Conservation (phyloP, 2,888 invertebrate species). For the Sisyra nigra region DNA sequence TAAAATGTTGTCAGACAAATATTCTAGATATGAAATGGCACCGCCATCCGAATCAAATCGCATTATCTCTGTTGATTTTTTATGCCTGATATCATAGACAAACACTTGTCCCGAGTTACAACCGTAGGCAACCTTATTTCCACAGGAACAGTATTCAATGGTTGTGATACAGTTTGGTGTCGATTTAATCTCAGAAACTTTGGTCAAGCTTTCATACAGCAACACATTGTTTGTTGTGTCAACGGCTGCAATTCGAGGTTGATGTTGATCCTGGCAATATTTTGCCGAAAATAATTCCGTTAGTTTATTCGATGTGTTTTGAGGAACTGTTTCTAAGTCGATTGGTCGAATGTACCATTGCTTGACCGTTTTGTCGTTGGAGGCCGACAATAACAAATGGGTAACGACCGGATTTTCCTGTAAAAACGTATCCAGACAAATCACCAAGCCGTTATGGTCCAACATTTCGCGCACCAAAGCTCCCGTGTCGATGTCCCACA, state of each 20-base stretch:
- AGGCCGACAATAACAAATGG: conserved; percentile 17
- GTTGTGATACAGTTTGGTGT: not conserved
- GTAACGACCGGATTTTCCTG: conserved; percentile 16
- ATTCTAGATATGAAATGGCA: conserved; percentile 11
- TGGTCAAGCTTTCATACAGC: not conserved
- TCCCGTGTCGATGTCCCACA: conserved; percentile 22
- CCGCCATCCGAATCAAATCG: conserved; percentile 7
- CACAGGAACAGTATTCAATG: conserved; percentile 13
- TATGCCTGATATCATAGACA: conserved; percentile 17
- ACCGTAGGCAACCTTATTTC: conserved; percentile 19
- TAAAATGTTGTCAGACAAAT: conserved; percentile 9
- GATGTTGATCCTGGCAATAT: conserved; percentile 15
- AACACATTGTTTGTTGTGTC: conserved; percentile 15
- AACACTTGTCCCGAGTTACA: conserved; percentile 19
- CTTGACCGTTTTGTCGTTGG: conserved; percentile 20
- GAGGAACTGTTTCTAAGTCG: conserved; percentile 12
- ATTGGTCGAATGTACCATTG: conserved; percentile 20
- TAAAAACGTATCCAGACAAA: conserved; percentile 20
- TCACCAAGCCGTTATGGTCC: conserved; percentile 18
- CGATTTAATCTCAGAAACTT: not conserved
- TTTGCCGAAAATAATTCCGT: conserved; percentile 16
- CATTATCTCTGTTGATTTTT: conserved; percentile 14
- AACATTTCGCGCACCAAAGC: conserved; percentile 15
- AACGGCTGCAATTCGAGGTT: conserved; percentile 13
- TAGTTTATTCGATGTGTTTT: conserved; percentile 12